Conservation (phyloP, 2,113 vertebrate genomes). For the Gadus macrocephalus region DNA sequence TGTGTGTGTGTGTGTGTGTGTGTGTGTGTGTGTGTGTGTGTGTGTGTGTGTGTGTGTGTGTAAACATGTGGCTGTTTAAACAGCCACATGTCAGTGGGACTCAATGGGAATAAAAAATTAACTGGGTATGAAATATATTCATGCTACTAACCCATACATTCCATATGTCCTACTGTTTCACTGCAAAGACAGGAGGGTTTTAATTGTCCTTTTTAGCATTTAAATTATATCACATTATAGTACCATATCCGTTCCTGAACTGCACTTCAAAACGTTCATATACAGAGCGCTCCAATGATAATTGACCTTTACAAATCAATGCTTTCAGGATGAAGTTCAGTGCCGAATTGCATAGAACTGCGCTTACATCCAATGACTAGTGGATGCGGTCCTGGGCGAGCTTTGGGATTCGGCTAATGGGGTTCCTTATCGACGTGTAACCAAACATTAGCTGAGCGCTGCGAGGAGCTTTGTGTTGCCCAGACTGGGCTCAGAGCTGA, state of each 20-base stretch:
- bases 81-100: constrained; percentile 21
- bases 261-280: too few species aligned
- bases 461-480: too few species aligned
- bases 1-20: constrained; percentile 1
- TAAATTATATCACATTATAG: background rate
- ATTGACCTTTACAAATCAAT: too few species aligned
- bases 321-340: too few species aligned
- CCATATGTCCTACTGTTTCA: background rate
- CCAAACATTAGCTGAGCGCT: too few species aligned
- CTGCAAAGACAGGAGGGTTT: background rate
- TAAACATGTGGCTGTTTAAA: constrained; percentile 19
- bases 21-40: constrained; percentile 1
- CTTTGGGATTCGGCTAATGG: too few species aligned
- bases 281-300: too few species aligned
- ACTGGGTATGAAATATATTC: constrained; percentile 22
- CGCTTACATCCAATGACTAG: too few species aligned
- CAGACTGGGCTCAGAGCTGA: too few species aligned
- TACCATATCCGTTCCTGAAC: background rate
- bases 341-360: too few species aligned
- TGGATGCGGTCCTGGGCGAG: too few species aligned
- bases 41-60: background rate
- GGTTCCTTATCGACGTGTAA: too few species aligned
- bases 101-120: constrained; percentile 22
- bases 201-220: background rate
- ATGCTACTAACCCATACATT: background rate